Evolutionary conservation across 2,797 vertebrate genomes (phyloP).

Genomic region (Ctenopoma multispine): DNA sequence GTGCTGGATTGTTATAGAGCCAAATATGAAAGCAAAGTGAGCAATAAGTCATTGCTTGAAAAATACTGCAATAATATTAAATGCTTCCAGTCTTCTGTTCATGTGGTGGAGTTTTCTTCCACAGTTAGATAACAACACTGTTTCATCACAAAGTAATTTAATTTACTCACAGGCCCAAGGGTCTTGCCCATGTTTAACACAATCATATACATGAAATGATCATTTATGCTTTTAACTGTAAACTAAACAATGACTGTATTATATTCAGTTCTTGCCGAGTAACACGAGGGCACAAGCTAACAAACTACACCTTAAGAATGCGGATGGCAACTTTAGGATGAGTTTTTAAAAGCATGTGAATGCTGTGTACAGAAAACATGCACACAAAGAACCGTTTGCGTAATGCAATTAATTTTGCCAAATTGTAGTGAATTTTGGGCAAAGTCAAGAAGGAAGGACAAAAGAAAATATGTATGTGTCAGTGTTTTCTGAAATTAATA

Average conservation of each 20-base stretch:
- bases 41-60: neutral
- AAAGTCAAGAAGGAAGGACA: constrained; percentile 49
- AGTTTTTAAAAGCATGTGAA: constrained; percentile 40
- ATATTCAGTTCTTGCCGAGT: neutral
- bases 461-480: constrained; percentile 33
- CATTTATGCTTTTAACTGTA: neutral
- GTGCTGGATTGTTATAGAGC: constrained; percentile 22
- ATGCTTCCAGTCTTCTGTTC: neutral
- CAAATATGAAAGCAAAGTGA: constrained; percentile 20
- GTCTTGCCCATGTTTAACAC: neutral
- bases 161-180: neutral
- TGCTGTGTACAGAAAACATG: constrained; percentile 8
- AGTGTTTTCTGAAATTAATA: too few species aligned
- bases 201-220: neutral
- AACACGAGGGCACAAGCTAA: neutral
- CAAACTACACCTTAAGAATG: constrained; percentile 18
- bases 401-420: constrained; percentile 24
- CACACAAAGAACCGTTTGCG: constrained; percentile 27
- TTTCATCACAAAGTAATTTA: neutral
- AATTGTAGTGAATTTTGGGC: constrained; percentile 13
- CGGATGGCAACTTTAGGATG: neutral
- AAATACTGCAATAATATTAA: neutral
- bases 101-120: neutral
- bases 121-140: neutral
- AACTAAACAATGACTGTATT: neutral